A percentile compares a stretch with the other conserved stretches of the same genome.
These are phyloP conservation scores for Anorthoa munda DNA, from an alignment of 2,888 invertebrate genomes.

Conservation along the genomic window DNA sequence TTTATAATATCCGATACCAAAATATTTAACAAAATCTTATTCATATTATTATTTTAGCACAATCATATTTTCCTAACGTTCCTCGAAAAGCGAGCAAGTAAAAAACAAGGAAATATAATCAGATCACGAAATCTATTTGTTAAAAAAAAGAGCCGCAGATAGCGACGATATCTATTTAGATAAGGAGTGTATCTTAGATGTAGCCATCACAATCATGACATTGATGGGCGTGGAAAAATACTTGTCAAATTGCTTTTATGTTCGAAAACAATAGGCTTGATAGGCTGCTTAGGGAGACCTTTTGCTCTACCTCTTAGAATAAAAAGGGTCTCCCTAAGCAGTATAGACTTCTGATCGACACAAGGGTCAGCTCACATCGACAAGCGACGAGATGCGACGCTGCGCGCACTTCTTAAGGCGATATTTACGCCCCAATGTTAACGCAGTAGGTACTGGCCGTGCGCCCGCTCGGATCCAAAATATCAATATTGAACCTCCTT, in stretches of 20 bases:
- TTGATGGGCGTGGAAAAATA: conserved; percentile 54
- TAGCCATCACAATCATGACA: conserved; percentile 42
- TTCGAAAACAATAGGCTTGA: background rate
- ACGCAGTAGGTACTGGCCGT: no score
- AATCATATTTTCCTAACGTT: background rate
- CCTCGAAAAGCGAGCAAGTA: background rate
- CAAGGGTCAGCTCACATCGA: no score
- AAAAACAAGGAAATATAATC: conserved; percentile 32
- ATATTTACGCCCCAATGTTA: no score
- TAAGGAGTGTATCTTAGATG: conserved; percentile 55
- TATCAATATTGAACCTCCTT: no score
- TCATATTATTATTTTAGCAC: background rate
- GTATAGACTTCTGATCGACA: no score
- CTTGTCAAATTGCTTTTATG: conserved; percentile 28
- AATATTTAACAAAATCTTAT: background rate
- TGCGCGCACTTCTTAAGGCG: no score
- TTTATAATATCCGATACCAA: background rate
- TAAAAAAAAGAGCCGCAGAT: conserved; percentile 34
- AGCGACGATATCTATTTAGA: conserved; percentile 50
- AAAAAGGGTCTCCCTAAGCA: no score
- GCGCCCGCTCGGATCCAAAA: no score
- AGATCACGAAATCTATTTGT: conserved; percentile 33
- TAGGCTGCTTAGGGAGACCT: no score
- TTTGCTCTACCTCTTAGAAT: no score
- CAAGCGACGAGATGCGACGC: no score